Conservation (phyloP, 2,797 vertebrate genomes). For the Apodemus agrarius region DNA sequence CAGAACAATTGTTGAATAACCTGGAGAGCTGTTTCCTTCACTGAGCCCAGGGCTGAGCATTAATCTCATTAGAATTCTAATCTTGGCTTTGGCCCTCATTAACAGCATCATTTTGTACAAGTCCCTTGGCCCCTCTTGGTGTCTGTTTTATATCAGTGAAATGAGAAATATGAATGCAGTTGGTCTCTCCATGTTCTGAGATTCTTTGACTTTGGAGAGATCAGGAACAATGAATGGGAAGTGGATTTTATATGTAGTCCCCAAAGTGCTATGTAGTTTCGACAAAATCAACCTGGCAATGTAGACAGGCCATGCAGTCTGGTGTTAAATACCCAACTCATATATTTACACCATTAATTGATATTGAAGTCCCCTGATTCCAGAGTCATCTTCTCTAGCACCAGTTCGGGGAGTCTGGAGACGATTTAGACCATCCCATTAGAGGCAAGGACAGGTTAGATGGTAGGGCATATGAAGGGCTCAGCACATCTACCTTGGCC, state of each 20-base stretch:
- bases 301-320: neutral
- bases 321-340: neutral
- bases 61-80: neutral
- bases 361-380: neutral
- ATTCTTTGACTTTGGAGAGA: neutral
- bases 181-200: neutral
- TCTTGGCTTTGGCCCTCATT: neutral
- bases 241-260: neutral
- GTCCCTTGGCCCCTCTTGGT: neutral
- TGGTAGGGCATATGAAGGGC: accelerated
- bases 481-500: neutral
- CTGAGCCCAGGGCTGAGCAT: neutral
- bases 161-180: neutral
- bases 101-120: neutral
- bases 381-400: neutral
- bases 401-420: neutral
- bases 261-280: neutral
- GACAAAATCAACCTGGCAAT: neutral
- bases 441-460: neutral
- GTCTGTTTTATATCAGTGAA: neutral
- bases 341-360: neutral
- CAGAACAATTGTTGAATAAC: neutral
- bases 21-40: constrained; percentile 9
- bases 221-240: neutral
- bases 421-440: neutral